Conservation (phyloP, 2,113 vertebrate genomes). For the Gnathonemus longibarbis region DNA sequence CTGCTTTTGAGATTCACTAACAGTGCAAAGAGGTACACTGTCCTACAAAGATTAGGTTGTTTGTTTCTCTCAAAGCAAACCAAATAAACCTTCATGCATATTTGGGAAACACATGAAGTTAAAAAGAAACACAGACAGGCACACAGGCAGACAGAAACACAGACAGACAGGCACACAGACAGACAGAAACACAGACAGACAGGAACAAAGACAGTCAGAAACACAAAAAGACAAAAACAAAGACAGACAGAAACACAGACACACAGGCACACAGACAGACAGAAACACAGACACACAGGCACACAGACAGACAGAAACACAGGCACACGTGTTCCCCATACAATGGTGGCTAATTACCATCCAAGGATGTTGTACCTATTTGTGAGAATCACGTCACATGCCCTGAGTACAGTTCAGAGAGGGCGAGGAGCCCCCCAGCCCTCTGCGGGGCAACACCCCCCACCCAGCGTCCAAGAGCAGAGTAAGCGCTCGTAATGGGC, state of each 20-base stretch:
- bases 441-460: conserved; percentile 32
- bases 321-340: neutral
- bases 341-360: neutral
- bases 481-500: conserved; percentile 33
- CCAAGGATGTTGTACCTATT: conserved; percentile 25
- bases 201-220: too few relatives aligned
- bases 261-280: too few relatives aligned
- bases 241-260: too few relatives aligned
- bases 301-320: neutral
- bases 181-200: too few relatives aligned
- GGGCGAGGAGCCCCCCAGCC: conserved; percentile 29
- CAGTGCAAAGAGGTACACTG: neutral
- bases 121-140: neutral
- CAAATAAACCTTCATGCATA: neutral
- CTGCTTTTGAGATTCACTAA: neutral
- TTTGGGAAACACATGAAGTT: neutral
- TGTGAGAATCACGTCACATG: neutral
- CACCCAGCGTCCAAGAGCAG: conserved; percentile 32
- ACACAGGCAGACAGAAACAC: too few relatives aligned
- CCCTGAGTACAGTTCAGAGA: conserved; percentile 26
- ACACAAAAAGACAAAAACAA: too few relatives aligned
- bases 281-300: too few relatives aligned
- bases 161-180: too few relatives aligned
- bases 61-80: neutral
- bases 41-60: neutral